phyloP scores from a whole-genome alignment of 2,113 vertebrate species.

The Silurus meridionalis region DNA sequence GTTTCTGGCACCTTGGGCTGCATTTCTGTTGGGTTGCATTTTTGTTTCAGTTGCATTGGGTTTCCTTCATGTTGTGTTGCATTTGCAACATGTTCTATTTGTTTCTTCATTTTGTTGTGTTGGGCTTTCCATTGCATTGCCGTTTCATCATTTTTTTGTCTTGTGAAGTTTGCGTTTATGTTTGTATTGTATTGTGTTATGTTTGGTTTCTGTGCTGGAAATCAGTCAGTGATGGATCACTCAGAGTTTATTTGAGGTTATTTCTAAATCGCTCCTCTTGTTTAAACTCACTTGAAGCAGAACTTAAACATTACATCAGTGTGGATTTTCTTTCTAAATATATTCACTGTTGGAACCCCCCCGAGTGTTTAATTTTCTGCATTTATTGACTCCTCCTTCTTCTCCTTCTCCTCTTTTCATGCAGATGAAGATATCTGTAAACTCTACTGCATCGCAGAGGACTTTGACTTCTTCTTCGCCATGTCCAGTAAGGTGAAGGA shows the following conservation, averaged over 20 bases:
- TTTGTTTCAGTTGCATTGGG: too few species aligned
- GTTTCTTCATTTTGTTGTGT: too few species aligned
- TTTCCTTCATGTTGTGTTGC: too few species aligned
- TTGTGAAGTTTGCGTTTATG: neutral
- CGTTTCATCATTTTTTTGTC: neutral
- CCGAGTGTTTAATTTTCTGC: neutral
- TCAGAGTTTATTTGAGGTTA: neutral
- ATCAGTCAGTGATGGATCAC: neutral
- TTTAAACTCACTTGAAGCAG: neutral
- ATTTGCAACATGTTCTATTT: too few species aligned
- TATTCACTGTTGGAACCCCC: neutral
- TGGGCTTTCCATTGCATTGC: too few species aligned
- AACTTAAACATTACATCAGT: neutral
- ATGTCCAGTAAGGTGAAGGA: conserved; percentile 98
- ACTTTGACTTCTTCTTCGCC: conserved; percentile 98
- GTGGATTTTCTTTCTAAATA: neutral
- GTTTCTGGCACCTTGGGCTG: too few species aligned
- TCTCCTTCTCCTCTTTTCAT: conserved; percentile 15
- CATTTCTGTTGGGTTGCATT: too few species aligned
- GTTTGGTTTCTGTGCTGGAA: neutral
- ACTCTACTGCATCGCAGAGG: conserved; percentile 98
- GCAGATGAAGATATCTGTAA: conserved; percentile 94
- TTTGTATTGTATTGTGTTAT: too few species aligned
- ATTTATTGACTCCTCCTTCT: neutral
- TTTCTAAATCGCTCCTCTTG: neutral